Conservation (phyloP, 2,888 invertebrate genomes). For the Thymelicus sylvestris region DNA sequence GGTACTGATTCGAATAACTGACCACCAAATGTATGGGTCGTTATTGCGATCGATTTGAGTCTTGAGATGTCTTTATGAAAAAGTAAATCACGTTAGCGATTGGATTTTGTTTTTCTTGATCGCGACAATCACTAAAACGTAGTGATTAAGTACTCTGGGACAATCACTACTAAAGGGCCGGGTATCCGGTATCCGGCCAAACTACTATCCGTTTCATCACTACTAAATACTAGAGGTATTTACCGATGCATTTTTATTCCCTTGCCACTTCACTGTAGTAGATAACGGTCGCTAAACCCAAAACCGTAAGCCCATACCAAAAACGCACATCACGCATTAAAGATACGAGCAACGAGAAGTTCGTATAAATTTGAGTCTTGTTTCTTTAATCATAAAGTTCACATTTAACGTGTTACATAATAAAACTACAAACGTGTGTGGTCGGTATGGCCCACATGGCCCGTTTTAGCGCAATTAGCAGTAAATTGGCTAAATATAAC, state of each 20-base stretch:
- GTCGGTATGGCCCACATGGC: slow-evolving; percentile 28
- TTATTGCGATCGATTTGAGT: too few relatives aligned
- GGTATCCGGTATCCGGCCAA: too few relatives aligned
- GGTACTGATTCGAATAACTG: too few relatives aligned
- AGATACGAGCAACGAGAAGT: neutral
- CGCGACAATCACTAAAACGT: too few relatives aligned
- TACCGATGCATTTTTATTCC: neutral
- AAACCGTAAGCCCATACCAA: slow-evolving; percentile 7
- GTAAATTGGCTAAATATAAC: slow-evolving; percentile 33
- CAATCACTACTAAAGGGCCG: too few relatives aligned
- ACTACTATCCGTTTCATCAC: too few relatives aligned
- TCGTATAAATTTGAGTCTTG: neutral
- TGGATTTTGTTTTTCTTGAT: too few relatives aligned
- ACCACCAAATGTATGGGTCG: too few relatives aligned
- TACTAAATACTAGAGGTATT: too few relatives aligned
- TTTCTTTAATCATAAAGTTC: neutral
- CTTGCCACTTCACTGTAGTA: slow-evolving; percentile 1
- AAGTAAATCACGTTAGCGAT: too few relatives aligned
- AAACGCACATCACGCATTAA: slow-evolving; percentile 3
- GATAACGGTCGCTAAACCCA: slow-evolving; percentile 7
- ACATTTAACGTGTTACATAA: neutral
- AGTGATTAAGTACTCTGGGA: too few relatives aligned
- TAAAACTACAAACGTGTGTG: slow-evolving; percentile 22
- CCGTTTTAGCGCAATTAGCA: slow-evolving; percentile 24
- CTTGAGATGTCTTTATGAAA: too few relatives aligned